These are phyloP conservation scores for Heterotilapia buettikoferi DNA, from an alignment of 2,113 vertebrate species.

Conservation along the genomic window DNA sequence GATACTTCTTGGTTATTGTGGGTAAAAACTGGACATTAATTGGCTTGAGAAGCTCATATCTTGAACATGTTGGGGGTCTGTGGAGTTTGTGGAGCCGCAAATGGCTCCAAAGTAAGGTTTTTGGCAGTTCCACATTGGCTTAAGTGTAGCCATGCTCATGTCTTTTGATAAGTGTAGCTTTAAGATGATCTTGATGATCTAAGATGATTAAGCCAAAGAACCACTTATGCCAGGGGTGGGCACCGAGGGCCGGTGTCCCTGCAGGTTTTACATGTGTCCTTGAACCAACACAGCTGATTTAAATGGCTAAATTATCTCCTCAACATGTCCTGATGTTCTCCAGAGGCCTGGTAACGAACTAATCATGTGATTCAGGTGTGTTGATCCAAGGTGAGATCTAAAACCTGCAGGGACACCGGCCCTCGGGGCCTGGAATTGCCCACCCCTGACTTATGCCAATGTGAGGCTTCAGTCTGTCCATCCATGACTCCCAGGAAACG, in stretches of 20 bases:
- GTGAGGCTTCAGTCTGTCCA: rapidly evolving
- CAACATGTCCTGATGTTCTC: too few species aligned
- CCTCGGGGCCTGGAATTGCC: too few species aligned
- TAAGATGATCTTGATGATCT: neutral
- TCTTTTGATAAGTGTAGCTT: neutral
- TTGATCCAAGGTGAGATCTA: too few species aligned
- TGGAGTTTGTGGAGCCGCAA: neutral
- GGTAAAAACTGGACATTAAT: neutral
- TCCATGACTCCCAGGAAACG: neutral
- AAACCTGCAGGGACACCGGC: too few species aligned
- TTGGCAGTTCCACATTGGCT: neutral
- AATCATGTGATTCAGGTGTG: too few species aligned
- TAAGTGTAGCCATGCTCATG: neutral
- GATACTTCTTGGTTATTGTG: neutral
- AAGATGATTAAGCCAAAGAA: neutral
- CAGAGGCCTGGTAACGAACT: too few species aligned
- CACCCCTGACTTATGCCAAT: neutral
- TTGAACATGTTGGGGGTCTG: neutral
- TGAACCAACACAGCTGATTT: too few species aligned
- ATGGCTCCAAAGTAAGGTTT: neutral
- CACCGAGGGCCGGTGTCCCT: too few species aligned
- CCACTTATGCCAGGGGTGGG: neutral
- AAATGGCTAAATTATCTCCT: too few species aligned
- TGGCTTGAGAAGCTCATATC: neutral
- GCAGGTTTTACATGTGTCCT: too few species aligned